These are phyloP conservation scores for Cyanoramphus novaezelandiae DNA, from an alignment of 2,113 vertebrate genomes.

Conservation along the genomic window DNA sequence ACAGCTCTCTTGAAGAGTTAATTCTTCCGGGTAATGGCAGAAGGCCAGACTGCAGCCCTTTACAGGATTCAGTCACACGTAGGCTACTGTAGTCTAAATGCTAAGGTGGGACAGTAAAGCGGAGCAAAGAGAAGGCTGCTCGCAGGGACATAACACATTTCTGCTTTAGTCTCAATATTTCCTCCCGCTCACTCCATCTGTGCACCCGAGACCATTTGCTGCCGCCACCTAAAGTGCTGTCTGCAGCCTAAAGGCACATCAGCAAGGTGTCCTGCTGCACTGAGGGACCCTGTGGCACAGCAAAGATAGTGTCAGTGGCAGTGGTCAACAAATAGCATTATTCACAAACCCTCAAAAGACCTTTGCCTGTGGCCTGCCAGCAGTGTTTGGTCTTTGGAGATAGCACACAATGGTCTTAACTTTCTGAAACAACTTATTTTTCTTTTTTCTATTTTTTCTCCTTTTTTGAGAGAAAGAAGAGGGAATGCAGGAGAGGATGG, in stretches of 20 bases:
- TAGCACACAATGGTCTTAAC: background rate
- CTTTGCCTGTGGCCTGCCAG: background rate
- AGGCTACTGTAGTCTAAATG: background rate
- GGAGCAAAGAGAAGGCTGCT: background rate
- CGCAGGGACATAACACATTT: fast-evolving
- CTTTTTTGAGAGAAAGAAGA: background rate
- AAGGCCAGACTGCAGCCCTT: background rate
- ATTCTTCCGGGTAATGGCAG: background rate
- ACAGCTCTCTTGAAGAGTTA: background rate
- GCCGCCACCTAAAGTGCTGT: background rate
- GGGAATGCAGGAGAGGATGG: background rate
- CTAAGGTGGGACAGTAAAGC: background rate
- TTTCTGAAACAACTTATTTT: background rate
- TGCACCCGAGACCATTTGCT: background rate
- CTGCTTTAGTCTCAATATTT: background rate
- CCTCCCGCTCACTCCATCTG: fast-evolving
- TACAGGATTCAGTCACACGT: background rate
- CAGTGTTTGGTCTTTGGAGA: background rate
- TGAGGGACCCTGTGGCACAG: background rate
- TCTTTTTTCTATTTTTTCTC: fast-evolving
- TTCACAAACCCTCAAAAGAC: background rate
- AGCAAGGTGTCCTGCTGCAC: background rate
- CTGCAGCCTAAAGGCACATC: background rate
- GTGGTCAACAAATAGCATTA: background rate
- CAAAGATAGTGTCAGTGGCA: background rate